phyloP scores from a whole-genome alignment of 2,113 vertebrate species.

The Atractosteus spatula region DNA sequence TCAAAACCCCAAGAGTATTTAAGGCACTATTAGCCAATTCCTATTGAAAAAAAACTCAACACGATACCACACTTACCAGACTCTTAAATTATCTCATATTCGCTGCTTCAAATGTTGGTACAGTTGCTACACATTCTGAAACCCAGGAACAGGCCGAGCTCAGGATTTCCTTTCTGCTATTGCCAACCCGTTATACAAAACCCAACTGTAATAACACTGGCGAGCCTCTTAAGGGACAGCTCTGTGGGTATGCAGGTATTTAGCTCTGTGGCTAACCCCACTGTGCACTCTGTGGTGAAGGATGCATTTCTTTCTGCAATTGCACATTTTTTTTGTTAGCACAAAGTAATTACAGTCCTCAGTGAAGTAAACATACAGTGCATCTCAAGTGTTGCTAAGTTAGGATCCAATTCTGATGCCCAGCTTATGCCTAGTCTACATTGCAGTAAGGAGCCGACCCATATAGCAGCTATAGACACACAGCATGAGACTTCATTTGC shows the following conservation, averaged over 20 bases:
- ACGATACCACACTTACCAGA: neutral
- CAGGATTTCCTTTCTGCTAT: neutral
- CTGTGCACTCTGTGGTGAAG: no score
- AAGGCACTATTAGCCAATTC: neutral
- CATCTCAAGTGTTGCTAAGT: neutral
- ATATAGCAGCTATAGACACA: no score
- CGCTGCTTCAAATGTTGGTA: neutral
- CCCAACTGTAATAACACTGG: constrained; percentile 3
- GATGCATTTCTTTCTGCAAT: no score
- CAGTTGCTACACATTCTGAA: no score
- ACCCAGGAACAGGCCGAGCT: neutral
- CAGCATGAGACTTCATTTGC: no score
- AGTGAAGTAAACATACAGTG: constrained; percentile 25
- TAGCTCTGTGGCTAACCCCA: neutral
- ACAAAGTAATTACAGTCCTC: constrained; percentile 25
- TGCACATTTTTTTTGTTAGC: constrained; percentile 17
- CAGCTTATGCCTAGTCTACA: no score
- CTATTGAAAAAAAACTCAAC: neutral
- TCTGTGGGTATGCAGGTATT: neutral
- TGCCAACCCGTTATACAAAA: neutral
- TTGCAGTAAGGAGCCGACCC: no score
- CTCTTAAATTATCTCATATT: constrained; percentile 22
- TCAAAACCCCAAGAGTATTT: no score
- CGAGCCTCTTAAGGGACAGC: neutral
- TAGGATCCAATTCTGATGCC: no score